phyloP scores from a whole-genome alignment of 2,797 vertebrate genomes.

The Uromys caudimaculatus region DNA sequence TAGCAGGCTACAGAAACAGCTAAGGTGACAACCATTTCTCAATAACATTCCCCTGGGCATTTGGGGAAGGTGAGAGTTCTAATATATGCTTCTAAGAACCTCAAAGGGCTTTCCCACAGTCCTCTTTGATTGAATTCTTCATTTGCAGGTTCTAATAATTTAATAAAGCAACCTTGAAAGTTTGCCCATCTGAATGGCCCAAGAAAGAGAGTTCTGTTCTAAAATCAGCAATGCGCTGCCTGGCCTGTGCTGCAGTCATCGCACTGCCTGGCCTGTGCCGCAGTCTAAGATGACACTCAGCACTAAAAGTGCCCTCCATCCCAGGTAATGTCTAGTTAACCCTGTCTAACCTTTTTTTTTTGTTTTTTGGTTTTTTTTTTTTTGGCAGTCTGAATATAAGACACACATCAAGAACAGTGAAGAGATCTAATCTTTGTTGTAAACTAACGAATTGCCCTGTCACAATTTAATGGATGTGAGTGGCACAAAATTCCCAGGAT shows the following conservation, averaged over 20 bases:
- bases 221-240: not conserved
- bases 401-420: not conserved
- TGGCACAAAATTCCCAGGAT: not conserved
- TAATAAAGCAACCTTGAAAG: constrained; percentile 32
- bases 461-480: not conserved
- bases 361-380: not conserved
- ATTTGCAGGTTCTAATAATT: not conserved
- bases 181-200: not conserved
- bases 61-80: not conserved
- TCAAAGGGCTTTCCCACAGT: not conserved
- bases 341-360: not conserved
- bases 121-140: not conserved
- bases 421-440: constrained; percentile 30
- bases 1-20: not conserved
- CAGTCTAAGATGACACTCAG: not conserved
- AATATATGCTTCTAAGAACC: constrained; percentile 39
- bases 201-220: not conserved
- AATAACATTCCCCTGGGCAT: not conserved
- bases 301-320: not conserved
- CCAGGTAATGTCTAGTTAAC: not conserved
- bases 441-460: constrained; percentile 16
- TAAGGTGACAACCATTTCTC: not conserved
- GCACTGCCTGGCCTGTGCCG: not conserved
- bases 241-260: not conserved
- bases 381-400: not conserved